These are phyloP conservation scores for Solen grandis DNA, from an alignment of 1,140 invertebrate species.

Conservation along the genomic window DNA sequence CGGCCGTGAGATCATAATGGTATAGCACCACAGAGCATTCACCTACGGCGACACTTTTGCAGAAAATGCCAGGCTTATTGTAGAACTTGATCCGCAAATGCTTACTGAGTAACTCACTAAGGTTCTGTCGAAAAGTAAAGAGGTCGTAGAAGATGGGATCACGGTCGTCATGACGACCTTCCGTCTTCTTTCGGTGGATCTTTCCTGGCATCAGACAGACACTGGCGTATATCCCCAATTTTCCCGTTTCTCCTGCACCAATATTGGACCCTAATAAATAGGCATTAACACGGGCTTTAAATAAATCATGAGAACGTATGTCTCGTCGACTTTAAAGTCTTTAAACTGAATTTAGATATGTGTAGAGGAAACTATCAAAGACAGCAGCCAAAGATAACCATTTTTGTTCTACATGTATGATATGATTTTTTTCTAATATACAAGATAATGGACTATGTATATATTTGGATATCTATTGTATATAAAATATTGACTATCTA, in stretches of 20 bases:
- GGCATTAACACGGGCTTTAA: too few relatives aligned
- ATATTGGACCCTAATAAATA: constrained; percentile 24
- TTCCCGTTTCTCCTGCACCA: background rate
- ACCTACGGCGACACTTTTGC: background rate
- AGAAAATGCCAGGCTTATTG: constrained; percentile 40
- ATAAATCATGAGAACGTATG: too few relatives aligned
- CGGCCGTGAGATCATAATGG: constrained; percentile 39
- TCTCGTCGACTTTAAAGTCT: too few relatives aligned
- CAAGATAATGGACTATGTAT: too few relatives aligned
- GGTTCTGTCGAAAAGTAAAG: constrained; percentile 17
- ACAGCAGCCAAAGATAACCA: too few relatives aligned
- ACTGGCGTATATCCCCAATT: constrained; percentile 27
- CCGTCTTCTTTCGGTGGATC: background rate
- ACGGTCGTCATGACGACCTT: constrained; percentile 7
- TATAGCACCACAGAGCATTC: constrained; percentile 29
- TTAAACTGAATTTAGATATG: too few relatives aligned
- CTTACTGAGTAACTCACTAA: constrained; percentile 3
- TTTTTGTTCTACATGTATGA: too few relatives aligned
- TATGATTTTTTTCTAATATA: too few relatives aligned
- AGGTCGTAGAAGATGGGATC: constrained; percentile 45
- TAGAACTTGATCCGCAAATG: constrained; percentile 43
- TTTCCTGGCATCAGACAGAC: constrained; percentile 52
- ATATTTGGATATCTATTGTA: too few relatives aligned
- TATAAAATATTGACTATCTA: too few relatives aligned
- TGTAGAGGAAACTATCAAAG: too few relatives aligned